Percentiles rank a stretch among this genome's conserved stretches.
These are phyloP conservation scores for Rugalucina vietnamica DNA, from an alignment of 2,888 invertebrate genomes.

Conservation along the genomic window DNA sequence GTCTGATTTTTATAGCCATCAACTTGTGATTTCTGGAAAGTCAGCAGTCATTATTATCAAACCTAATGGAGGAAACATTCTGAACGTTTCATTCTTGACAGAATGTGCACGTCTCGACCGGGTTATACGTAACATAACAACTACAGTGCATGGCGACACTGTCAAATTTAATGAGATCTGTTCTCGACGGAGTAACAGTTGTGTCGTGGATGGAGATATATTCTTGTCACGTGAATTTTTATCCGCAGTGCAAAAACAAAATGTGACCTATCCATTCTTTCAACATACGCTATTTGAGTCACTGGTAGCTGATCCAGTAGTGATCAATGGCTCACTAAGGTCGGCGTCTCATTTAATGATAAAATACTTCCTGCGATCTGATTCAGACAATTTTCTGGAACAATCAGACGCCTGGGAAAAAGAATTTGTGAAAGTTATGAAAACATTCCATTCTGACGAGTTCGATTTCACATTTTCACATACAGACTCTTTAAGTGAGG, in stretches of 20 bases:
- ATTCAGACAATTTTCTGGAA: slow-evolving; percentile 5
- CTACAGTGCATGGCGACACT: slow-evolving; percentile 11
- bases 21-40: slow-evolving; percentile 29
- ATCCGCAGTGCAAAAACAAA: neutral
- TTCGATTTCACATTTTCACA: slow-evolving; percentile 47
- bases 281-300: neutral
- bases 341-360: slow-evolving; percentile 46
- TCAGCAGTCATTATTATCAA: slow-evolving; percentile 55
- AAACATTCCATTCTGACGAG: neutral
- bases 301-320: slow-evolving; percentile 30
- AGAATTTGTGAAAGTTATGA: slow-evolving; percentile 42
- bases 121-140: neutral
- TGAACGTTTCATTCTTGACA: slow-evolving; percentile 34
- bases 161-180: slow-evolving; percentile 37
- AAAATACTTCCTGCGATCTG: slow-evolving; percentile 46
- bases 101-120: slow-evolving; percentile 10
- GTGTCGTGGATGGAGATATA: slow-evolving; percentile 47
- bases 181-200: slow-evolving; percentile 25
- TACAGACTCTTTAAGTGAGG: slow-evolving; percentile 53
- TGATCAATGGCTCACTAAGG: slow-evolving; percentile 1
- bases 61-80: slow-evolving; percentile 35
- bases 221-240: slow-evolving; percentile 33
- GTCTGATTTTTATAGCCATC: slow-evolving; percentile 48
- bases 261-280: slow-evolving; percentile 50
- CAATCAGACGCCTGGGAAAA: slow-evolving; percentile 48